These are phyloP conservation scores for Rhagoletis pomonella DNA, from an alignment of 1,140 invertebrate species.

Conservation along the genomic window DNA sequence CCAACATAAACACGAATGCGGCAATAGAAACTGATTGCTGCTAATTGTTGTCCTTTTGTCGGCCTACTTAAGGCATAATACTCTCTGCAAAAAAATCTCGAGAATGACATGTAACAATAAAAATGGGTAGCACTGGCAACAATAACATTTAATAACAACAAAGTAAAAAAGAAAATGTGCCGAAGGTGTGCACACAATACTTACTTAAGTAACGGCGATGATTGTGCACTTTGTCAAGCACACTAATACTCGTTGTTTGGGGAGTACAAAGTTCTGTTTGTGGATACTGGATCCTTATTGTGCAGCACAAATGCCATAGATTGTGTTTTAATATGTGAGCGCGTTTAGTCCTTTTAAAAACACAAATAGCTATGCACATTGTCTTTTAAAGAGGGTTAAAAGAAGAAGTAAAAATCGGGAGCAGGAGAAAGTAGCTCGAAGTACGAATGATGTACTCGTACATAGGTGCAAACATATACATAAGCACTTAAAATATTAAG, in stretches of 20 bases:
- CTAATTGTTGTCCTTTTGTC: conserved; percentile 43
- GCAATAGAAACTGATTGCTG: conserved; percentile 9
- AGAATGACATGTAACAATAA: conserved; percentile 18
- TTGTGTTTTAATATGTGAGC: background rate
- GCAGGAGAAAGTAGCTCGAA: no score
- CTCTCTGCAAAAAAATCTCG: background rate
- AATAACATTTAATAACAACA: background rate
- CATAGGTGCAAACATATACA: no score
- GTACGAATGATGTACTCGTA: no score
- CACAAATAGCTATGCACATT: background rate
- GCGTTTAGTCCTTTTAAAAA: conserved; percentile 33
- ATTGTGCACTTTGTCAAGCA: conserved; percentile 29
- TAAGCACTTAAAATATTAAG: no score
- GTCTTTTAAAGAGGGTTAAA: background rate
- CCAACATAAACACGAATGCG: background rate
- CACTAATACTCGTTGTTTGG: background rate
- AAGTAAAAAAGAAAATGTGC: background rate
- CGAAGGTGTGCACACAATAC: background rate
- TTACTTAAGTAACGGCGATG: background rate
- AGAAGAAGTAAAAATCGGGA: no score
- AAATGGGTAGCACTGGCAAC: background rate
- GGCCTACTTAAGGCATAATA: conserved; percentile 10
- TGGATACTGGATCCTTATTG: background rate
- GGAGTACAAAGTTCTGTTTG: background rate
- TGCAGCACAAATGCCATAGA: background rate